A percentile compares a stretch with the other conserved stretches of the same genome.
Evolutionary conservation across 2,888 invertebrate species (phyloP).

Genomic region (Ferdinandea cuprea): DNA sequence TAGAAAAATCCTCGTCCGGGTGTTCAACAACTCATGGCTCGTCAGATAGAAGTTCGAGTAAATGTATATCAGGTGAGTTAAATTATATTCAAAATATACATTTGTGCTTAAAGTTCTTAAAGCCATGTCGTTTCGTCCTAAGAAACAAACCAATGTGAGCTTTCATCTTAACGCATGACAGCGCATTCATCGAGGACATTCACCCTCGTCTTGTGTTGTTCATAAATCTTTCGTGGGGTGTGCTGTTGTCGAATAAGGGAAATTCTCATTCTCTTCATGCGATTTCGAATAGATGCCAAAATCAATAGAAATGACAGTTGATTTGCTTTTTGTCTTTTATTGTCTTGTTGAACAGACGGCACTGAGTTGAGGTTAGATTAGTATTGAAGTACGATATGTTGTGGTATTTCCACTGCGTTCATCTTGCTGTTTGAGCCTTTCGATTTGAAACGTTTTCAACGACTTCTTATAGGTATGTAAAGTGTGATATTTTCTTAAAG

Average conservation of each 20-base stretch:
- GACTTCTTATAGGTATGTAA: too few species aligned
- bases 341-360: too few species aligned
- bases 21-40: constrained; percentile 79
- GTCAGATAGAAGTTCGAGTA: constrained; percentile 78
- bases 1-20: constrained; percentile 81
- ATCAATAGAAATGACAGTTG: constrained; percentile 49
- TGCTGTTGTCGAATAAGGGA: constrained; percentile 75
- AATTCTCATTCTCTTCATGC: constrained; percentile 39
- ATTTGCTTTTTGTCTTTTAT: too few species aligned
- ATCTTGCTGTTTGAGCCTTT: too few species aligned
- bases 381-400: too few species aligned
- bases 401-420: too few species aligned
- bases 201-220: constrained; percentile 74
- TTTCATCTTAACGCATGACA: constrained; percentile 20
- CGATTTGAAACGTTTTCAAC: too few species aligned
- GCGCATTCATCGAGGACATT: constrained; percentile 75
- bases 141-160: constrained; percentile 63
- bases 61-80: constrained; percentile 80
- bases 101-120: constrained; percentile 49
- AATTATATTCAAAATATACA: neutral
- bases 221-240: constrained; percentile 75
- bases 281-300: constrained; percentile 21
- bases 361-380: too few species aligned
- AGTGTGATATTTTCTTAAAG: too few species aligned
- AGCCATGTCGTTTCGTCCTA: constrained; percentile 32